These are phyloP conservation scores for Anastatus disparis DNA, from an alignment of 1,140 invertebrate species.

Conservation along the genomic window DNA sequence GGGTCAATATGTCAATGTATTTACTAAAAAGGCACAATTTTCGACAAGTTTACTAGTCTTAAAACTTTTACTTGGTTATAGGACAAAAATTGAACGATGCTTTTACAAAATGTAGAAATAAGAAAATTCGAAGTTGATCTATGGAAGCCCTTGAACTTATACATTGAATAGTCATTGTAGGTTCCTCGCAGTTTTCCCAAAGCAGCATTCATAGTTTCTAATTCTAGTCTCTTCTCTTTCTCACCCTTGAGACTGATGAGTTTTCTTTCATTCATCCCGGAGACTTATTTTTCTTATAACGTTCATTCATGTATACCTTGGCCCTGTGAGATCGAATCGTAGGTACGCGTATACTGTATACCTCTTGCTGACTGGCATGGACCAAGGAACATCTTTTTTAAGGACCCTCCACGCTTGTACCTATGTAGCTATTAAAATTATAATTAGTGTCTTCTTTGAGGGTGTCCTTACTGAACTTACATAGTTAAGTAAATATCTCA, in stretches of 20 bases:
- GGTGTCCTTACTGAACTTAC: too few relatives aligned
- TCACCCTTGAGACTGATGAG: background rate
- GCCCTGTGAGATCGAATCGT: slow-evolving; percentile 56
- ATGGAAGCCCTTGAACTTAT: slow-evolving; percentile 29
- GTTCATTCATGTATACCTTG: slow-evolving; percentile 59
- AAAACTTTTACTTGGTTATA: too few relatives aligned
- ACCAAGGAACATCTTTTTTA: slow-evolving; percentile 42
- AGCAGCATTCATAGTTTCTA: slow-evolving; percentile 54
- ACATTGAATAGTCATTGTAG: background rate
- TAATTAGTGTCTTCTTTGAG: too few relatives aligned
- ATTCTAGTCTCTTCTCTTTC: slow-evolving; percentile 39
- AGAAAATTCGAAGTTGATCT: too few relatives aligned
- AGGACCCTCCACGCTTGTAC: slow-evolving; percentile 15
- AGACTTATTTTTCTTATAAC: slow-evolving; percentile 55
- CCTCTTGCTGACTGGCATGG: slow-evolving; percentile 44
- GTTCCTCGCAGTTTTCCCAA: slow-evolving; percentile 56
- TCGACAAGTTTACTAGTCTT: too few relatives aligned
- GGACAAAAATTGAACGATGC: too few relatives aligned
- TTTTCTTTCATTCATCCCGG: slow-evolving; percentile 1
- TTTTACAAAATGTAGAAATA: too few relatives aligned
- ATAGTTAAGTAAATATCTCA: too few relatives aligned
- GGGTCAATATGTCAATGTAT: too few relatives aligned
- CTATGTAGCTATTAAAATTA: slow-evolving; percentile 10
- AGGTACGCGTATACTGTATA: slow-evolving; percentile 40
- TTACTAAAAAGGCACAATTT: too few relatives aligned